A percentile compares a stretch with the other conserved stretches of the same genome.
Conservation (phyloP, 2,888 invertebrate species). For the Tineola bisselliella region DNA sequence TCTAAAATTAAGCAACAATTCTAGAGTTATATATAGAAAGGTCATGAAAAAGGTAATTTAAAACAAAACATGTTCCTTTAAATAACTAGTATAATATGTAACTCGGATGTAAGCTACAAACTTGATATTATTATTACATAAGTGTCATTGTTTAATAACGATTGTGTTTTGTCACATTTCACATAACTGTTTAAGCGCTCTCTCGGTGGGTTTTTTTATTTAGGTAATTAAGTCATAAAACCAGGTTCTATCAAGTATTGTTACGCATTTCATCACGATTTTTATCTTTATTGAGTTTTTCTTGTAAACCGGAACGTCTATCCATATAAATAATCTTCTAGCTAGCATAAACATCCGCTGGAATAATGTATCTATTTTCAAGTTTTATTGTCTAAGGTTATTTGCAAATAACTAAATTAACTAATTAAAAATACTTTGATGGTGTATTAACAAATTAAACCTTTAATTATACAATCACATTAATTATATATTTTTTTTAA, state of each 20-base stretch:
- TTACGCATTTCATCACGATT: slow-evolving; percentile 2
- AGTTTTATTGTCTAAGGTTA: no score
- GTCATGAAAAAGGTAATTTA: no score
- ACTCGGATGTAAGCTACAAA: slow-evolving; percentile 5
- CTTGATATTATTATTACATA: not conserved
- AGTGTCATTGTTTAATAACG: not conserved
- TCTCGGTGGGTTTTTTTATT: not conserved
- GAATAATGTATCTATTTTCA: no score
- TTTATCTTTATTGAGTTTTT: not conserved
- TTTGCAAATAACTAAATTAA: no score
- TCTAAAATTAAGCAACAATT: no score
- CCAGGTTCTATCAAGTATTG: not conserved
- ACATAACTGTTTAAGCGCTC: not conserved
- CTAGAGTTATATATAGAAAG: no score
- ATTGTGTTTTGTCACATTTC: not conserved
- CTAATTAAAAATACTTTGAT: no score
- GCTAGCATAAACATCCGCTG: no score
- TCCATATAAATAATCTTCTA: no score
- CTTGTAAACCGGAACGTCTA: not conserved
- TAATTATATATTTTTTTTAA: no score
- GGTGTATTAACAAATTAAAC: no score
- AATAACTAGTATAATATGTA: not conserved
- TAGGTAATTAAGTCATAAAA: slow-evolving; percentile 8
- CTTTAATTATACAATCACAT: no score
- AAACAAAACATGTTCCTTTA: not conserved